Evolutionary conservation across 2,888 invertebrate species (phyloP).

Genomic region (Lagria hirta): DNA sequence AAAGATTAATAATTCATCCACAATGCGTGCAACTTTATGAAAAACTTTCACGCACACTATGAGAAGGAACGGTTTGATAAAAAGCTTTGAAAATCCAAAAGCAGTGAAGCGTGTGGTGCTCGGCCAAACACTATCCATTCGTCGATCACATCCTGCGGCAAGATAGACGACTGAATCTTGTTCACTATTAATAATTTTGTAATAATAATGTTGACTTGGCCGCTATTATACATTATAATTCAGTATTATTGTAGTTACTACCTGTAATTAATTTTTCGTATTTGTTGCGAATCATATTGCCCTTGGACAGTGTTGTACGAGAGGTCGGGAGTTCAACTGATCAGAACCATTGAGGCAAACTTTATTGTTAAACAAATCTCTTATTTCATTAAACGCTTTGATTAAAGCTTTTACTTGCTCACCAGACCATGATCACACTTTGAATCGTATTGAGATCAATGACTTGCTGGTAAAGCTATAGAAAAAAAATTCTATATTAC

Average conservation of each 20-base stretch:
- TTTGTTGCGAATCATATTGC: conserved; percentile 1
- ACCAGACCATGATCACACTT: conserved; percentile 46
- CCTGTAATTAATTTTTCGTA: no score
- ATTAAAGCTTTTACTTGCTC: conserved; percentile 49
- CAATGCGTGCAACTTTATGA: conserved; percentile 25
- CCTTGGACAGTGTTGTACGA: conserved; percentile 15
- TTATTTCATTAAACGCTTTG: conserved; percentile 51
- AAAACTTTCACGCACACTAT: conserved; percentile 25
- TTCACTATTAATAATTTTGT: no score
- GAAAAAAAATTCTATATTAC: no score
- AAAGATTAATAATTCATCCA: conserved; percentile 25
- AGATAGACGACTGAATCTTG: no score
- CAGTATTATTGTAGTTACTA: no score
- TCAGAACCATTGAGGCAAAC: conserved; percentile 43
- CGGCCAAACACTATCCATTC: conserved; percentile 16
- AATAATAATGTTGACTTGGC: no score
- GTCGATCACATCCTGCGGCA: conserved; percentile 5
- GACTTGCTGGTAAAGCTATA: conserved; percentile 24
- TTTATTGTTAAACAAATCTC: conserved; percentile 50
- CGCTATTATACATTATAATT: no score
- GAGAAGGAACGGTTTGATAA: conserved; percentile 25
- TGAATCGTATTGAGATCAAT: conserved; percentile 30
- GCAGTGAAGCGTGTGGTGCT: conserved; percentile 18
- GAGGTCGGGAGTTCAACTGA: conserved; percentile 40
- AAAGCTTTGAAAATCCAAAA: conserved; percentile 20